Base-by-base conservation (phyloP, 2,797 vertebrate genomes). In the Pampus argenteus region DNA sequence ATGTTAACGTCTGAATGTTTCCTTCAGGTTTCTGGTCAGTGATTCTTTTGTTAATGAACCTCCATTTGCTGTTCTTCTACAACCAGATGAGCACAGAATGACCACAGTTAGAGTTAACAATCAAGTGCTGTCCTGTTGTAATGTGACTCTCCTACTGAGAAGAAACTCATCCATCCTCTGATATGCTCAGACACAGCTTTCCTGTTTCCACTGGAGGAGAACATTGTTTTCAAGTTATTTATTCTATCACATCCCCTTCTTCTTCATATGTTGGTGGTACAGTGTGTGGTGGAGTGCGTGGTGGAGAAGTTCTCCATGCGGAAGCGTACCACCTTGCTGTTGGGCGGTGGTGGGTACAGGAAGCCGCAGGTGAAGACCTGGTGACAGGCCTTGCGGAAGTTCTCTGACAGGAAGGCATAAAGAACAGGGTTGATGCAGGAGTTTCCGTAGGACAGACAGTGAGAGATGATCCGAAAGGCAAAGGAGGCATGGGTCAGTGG, bases 381-480 rank as follows among this genome's bases (percentile, higher is more conserved):
- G 0, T 54, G 87, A 70, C 95, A 96, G 48, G 95, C 93, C 66
- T 91, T 93, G 18, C 92, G 89, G 83, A 97, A 96, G 83, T 96
- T 96, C 85, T 96, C 94, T 0, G 95, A 97, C 49, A 96, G 87
- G 76, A 96, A 96, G 13, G 95, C 93, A 0, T 96, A 96, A 47
- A 96, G 95, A 83, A 96, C 86, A 65, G 95, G 96, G 85, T 97
- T 96, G 57, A 96, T 76, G 52, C 96, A 96, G 11, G 96, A 96
- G 85, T 96, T 95, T 2, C 95, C 93, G 0, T 97, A 97, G 49
- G 95, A 94, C 79, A 96, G 79, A 81, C 94, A 95, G 83, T 96
- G 96, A 0, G 95, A 94, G 55, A 94, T 70, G 67, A 96, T 96
- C 26, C 94, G 92, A 36, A 97, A 95, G 6, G 85, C 93, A 17